Evolutionary conservation across 2,888 invertebrate species (phyloP).

Genomic region (Fragum fragum): DNA sequence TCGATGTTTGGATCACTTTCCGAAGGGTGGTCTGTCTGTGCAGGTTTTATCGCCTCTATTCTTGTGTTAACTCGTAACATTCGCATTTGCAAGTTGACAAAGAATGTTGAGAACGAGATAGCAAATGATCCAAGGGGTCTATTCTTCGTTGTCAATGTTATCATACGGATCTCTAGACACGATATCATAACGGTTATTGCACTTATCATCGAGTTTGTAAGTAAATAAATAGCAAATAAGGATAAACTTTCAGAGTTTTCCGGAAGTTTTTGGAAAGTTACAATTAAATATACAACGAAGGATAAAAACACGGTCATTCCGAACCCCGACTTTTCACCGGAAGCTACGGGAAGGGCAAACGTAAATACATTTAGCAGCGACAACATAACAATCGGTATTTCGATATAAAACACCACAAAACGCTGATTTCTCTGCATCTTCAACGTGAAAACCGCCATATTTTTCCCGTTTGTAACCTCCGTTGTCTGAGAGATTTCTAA

Average conservation of each 20-base stretch:
- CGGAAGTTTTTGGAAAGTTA: constrained; percentile 60
- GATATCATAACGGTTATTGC: constrained; percentile 46
- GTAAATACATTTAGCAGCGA: constrained; percentile 47
- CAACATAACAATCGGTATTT: constrained; percentile 53
- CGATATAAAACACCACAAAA: constrained; percentile 52
- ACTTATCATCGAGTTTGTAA: constrained; percentile 45
- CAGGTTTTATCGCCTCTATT: neutral
- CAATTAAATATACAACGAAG: constrained; percentile 59
- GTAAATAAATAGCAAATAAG: constrained; percentile 49
- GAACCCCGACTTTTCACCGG: constrained; percentile 55
- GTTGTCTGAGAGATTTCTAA: constrained; percentile 29
- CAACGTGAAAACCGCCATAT: constrained; percentile 33
- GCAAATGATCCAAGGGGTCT: constrained; percentile 36
- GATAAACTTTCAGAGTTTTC: constrained; percentile 58
- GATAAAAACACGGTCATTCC: constrained; percentile 58
- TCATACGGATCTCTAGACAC: constrained; percentile 49
- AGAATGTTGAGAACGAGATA: constrained; percentile 23
- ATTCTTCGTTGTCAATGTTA: constrained; percentile 24
- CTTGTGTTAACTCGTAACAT: constrained; percentile 37
- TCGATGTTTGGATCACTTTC: constrained; percentile 14
- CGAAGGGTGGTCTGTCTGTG: neutral
- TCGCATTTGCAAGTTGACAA: constrained; percentile 34
- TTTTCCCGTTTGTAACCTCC: constrained; percentile 37
- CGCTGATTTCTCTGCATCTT: constrained; percentile 46
- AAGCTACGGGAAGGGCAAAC: constrained; percentile 48